Base-by-base conservation (phyloP, 2,888 invertebrate species). In the Drosophila paramelanica region DNA sequence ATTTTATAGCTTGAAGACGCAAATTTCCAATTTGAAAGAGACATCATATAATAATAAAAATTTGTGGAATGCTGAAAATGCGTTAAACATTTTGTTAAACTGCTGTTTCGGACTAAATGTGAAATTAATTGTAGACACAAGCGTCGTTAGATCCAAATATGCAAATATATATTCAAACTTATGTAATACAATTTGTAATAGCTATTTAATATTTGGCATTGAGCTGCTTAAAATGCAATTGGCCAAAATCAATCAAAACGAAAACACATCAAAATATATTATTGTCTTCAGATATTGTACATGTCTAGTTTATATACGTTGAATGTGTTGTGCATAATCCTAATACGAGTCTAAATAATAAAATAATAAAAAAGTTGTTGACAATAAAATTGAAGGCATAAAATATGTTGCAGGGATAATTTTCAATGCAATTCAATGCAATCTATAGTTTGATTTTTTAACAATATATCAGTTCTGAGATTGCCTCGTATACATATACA, bases 221-320 rank as follows among this genome's bases (percentile, higher is more conserved):
- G 68, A 11, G 33, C 33, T 33, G 45, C 65, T 25, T 77, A 66
- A 62, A 66, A 77, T 74, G 81, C 84, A 89, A 82, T 89, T 83
- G 88, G 79, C 83, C 73, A 83, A 82, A 84, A 89, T 89, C 89
- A 83, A 89, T 89, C 89, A 89, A 67, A 50, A 33, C 11, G 33
- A 33, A 33, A 61, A 41, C 27, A 46, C 55, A 55, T 25, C 45
- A 38, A 36, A 36, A 36, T 45, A 36, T 17, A 10, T 0, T 31
- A 20, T 33, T 33, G 36, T 36, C 36, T 36, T 36, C 36, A 13
- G 36, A 36, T 13, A 36, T 36, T 36, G 5, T 4, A 36, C 5
- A 1, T 13, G 13, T 36, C 5, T 36, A 13, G 36, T 36, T 11
- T 33, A 3, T 1, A 11, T 33, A 33, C 31, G 6, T 31, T 31